Conservation (phyloP, 2,113 vertebrate species). For the Coregonus clupeaformis region DNA sequence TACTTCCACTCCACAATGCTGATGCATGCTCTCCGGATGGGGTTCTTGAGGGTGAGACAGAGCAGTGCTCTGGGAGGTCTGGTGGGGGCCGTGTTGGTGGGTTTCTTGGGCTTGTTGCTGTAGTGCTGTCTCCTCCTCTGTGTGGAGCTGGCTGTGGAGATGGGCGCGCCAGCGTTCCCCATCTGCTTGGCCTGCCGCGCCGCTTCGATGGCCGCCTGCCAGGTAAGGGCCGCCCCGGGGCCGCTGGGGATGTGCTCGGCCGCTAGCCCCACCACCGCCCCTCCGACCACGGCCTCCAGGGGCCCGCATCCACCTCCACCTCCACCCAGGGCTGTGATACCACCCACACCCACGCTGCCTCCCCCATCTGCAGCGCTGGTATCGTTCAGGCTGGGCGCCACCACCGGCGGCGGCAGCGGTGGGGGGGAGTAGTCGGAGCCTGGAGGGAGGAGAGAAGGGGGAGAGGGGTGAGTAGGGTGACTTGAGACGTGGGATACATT, state of each 20-base stretch:
- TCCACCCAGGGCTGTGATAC: constrained; percentile 31
- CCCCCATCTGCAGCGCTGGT: constrained; percentile 68
- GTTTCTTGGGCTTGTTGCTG: constrained; percentile 95
- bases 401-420: constrained; percentile 76
- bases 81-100: constrained; percentile 85
- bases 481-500: too few species aligned
- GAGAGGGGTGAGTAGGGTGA: not conserved
- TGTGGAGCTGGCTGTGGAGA: constrained; percentile 94
- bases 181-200: constrained; percentile 96
- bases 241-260: constrained; percentile 90
- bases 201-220: constrained; percentile 97
- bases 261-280: constrained; percentile 85
- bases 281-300: constrained; percentile 52
- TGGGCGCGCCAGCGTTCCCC: constrained; percentile 87
- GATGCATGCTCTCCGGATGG: constrained; percentile 95
- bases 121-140: constrained; percentile 95
- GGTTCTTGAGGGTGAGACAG: constrained; percentile 97
- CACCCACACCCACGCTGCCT: constrained; percentile 59
- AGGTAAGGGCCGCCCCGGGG: constrained; percentile 91
- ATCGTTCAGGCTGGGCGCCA: constrained; percentile 83
- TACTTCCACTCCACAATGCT: constrained; percentile 99
- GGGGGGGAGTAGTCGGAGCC: constrained; percentile 98
- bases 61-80: constrained; percentile 93
- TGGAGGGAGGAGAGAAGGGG: constrained; percentile 46
- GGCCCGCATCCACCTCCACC: constrained; percentile 6